phyloP scores from a whole-genome alignment of 1,140 invertebrate genomes.

The Aphaenogaster ashmeadi region DNA sequence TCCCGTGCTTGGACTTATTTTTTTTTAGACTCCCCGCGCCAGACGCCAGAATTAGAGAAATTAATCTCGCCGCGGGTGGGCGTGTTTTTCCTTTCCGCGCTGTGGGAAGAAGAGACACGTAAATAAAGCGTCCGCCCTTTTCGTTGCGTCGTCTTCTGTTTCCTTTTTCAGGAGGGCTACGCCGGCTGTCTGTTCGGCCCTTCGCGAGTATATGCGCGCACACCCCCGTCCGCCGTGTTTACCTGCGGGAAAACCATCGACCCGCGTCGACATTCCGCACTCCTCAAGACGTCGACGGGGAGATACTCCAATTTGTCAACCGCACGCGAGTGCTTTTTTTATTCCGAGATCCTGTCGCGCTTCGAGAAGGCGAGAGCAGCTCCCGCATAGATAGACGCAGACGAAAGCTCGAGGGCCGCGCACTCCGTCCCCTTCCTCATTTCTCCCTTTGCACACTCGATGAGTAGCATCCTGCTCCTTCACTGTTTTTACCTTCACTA shows the following conservation, averaged over 20 bases:
- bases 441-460: neutral
- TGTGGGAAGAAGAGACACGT: conserved; percentile 21
- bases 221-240: conserved; percentile 70
- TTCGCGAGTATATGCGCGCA: conserved; percentile 41
- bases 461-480: neutral
- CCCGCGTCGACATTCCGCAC: conserved; percentile 68
- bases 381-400: conserved; percentile 54
- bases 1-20: conserved; percentile 3
- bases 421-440: neutral
- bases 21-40: conserved; percentile 11
- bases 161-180: neutral
- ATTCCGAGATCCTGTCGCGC: conserved; percentile 67
- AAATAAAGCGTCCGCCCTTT: conserved; percentile 61
- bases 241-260: conserved; percentile 78
- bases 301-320: conserved; percentile 82
- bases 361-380: conserved; percentile 58
- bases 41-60: conserved; percentile 52
- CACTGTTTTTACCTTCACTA: conserved; percentile 4
- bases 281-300: conserved; percentile 67
- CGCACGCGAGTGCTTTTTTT: conserved; percentile 77
- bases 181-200: neutral
- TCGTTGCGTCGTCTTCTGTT: neutral
- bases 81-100: conserved; percentile 12
- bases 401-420: conserved; percentile 35
- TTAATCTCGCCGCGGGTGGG: conserved; percentile 30